These are phyloP conservation scores for Hypocryptadius cinnamomeus DNA, from an alignment of 2,113 vertebrate genomes.

Conservation along the genomic window DNA sequence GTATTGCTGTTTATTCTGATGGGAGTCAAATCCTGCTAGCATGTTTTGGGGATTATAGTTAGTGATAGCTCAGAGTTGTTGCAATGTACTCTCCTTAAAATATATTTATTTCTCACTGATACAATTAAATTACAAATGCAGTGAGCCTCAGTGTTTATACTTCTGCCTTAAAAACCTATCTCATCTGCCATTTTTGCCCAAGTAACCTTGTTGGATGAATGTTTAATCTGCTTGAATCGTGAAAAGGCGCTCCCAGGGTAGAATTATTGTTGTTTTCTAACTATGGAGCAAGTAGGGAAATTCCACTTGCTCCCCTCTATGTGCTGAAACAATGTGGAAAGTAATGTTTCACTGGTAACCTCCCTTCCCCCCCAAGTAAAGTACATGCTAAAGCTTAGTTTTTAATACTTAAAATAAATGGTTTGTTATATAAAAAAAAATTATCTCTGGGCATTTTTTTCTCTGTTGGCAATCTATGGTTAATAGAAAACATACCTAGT, in stretches of 20 bases:
- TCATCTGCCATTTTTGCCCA: background rate
- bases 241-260: background rate
- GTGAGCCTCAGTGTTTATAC: background rate
- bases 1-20: background rate
- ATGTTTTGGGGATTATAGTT: constrained; percentile 10
- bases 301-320: background rate
- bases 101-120: background rate
- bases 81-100: background rate
- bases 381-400: background rate
- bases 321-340: background rate
- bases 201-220: background rate
- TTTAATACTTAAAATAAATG: background rate
- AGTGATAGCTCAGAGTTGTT: background rate
- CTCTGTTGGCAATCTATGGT: constrained; percentile 37
- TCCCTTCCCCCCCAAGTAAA: accelerated
- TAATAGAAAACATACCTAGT: constrained; percentile 59
- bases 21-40: background rate
- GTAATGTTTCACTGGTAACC: background rate
- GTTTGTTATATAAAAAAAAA: background rate
- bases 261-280: background rate
- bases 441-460: constrained; percentile 13
- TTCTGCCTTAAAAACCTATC: background rate
- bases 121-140: background rate
- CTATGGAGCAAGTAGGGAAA: background rate
- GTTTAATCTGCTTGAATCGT: background rate